Base-by-base conservation (phyloP, 2,797 vertebrate species). In the Valencia hispanica region DNA sequence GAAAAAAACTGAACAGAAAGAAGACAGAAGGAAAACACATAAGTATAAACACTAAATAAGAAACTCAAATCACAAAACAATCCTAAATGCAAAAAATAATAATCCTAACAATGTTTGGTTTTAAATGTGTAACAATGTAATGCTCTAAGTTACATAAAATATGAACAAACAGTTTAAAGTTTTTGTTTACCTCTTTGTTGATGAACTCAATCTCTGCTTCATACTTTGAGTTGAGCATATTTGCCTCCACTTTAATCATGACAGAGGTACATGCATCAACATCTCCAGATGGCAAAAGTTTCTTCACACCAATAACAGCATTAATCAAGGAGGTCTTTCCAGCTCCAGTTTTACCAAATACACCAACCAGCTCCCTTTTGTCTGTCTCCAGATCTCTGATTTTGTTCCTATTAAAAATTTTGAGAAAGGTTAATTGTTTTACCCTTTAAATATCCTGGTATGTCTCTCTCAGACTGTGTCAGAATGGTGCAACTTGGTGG, bases 241-340 rank as follows among this genome's bases (percentile, higher is more conserved):
- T 88, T 0, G 86, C 75, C 61, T 87, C 79, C 34, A 95, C 86
- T 83, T 94, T 89, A 0, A 95, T 94, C 1, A 95, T 61, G 55
- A 92, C 93, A 0, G 94, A 88, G 0, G 94, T 93, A 17, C 93
- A 94, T 0, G 85, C 82, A 2, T 4, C 77, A 17, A 79, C 10
- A 17, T 73, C 70, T 43, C 91, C 94, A 59, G 90, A 85, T 0
- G 94, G 94, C 5, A 96, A 75, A 51, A 96, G 89, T 68, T 88
- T 78, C 0, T 79, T 76, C 70, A 91, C 76, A 74, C 82, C 84
- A 68, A 94, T 87, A 25, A 95, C 68, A 50, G 95, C 90, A 41
- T 95, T 96, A 48, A 96, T 91, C 68, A 96, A 55, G 5, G 92
- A 92, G 69, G 92, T 95, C 74, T 96, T 96, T 70, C 95, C 95